phyloP scores from a whole-genome alignment of 1,140 invertebrate species.

The Paralvinella palmiformis region DNA sequence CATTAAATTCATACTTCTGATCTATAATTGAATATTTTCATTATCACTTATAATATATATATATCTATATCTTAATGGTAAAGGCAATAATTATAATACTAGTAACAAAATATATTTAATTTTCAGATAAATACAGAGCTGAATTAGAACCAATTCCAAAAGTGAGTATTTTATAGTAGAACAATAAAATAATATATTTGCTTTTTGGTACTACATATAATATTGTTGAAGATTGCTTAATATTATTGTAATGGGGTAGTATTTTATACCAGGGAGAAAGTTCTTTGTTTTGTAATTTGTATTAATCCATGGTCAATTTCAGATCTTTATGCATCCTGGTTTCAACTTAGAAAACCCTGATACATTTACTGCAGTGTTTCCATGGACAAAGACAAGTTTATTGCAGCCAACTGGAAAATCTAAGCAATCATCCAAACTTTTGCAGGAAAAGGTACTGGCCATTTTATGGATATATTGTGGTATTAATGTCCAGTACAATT shows the following conservation, averaged over 20 bases:
- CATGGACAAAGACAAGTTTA: slow-evolving; percentile 48
- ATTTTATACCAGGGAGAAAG: background rate
- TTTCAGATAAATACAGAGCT: slow-evolving; percentile 50
- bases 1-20: background rate
- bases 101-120: slow-evolving; percentile 13
- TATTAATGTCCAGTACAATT: background rate
- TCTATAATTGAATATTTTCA: background rate
- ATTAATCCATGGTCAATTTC: slow-evolving; percentile 25
- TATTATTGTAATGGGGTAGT: slow-evolving; percentile 2
- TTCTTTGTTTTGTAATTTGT: background rate
- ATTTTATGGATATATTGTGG: background rate
- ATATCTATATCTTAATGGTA: background rate
- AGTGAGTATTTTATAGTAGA: slow-evolving; percentile 29
- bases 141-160: slow-evolving; percentile 69
- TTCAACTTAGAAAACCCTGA: slow-evolving; percentile 75
- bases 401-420: slow-evolving; percentile 19
- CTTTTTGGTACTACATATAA: slow-evolving; percentile 1
- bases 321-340: slow-evolving; percentile 76
- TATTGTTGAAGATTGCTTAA: background rate
- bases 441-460: slow-evolving; percentile 59
- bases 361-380: slow-evolving; percentile 84
- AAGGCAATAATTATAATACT: background rate
- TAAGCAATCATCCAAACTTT: slow-evolving; percentile 52
- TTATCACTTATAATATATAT: background rate
- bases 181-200: background rate